Base-by-base conservation (phyloP, 2,113 vertebrate genomes). In the Triplophysa dalaica region DNA sequence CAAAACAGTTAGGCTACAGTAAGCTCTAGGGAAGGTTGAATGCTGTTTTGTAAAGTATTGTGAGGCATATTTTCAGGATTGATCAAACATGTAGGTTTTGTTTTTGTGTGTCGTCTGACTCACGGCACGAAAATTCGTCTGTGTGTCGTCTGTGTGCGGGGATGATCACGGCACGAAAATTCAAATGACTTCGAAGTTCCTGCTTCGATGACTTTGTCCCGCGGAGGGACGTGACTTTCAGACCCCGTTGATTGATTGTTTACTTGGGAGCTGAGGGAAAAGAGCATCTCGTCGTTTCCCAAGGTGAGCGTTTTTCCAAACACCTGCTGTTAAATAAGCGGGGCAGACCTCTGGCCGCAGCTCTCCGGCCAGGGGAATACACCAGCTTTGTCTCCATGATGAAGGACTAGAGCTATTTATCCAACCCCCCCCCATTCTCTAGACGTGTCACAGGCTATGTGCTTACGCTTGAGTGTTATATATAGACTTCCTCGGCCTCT, bases 401-500 rank as follows among this genome's bases (percentile, higher is more conserved):
- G 74, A 85, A 86, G 78, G 75, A 78, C 83, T 85, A 84, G 79
- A 84, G 87, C 83, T 87, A 87, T 88, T 85, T 87, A 88, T 88
- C 81, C 81, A 86, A 81, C 78, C 77, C 72, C 77, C 72, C 60
- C 66, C 75, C 82, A 85, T 76, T 24, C 74, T 0, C 84, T 80
- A 68, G 78, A 85, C 54, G 81, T 83, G 84, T 85, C 84, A 84
- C 75, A 45, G 54, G 70, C 79, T 70, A 78, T 58, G 79, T 80
- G 83, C 67, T 87, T 83, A 85, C 72, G 80, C 50, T 77, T 85
- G 83, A 87, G 84, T 81, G 78, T 85, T 87, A 88, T 87, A 87
- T 85, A 87, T 88, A 85, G 81, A 86, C 84, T 85, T 75, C 78
- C 85, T 80, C 72, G 90, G 85, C 84, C 88, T 85, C 90, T 91